phyloP scores from a whole-genome alignment of 2,113 vertebrate genomes.

The Actenoides lindsayi region DNA sequence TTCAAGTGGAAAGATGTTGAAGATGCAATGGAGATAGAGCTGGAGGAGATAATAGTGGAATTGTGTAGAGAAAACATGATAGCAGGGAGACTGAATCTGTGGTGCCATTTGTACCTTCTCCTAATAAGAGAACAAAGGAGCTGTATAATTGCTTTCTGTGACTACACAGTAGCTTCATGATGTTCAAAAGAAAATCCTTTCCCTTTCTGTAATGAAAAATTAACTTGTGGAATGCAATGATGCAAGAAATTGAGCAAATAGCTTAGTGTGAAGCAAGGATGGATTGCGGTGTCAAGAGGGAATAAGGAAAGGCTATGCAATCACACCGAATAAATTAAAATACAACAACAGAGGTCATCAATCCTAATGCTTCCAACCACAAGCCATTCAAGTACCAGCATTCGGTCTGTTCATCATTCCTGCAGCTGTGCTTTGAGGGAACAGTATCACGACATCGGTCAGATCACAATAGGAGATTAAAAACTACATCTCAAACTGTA shows the following conservation, averaged over 20 bases:
- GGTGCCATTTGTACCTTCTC: background rate
- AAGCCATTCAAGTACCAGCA: background rate
- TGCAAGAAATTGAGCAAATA: constrained; percentile 58
- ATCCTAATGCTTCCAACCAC: background rate
- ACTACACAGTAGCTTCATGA: background rate
- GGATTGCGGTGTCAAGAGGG: background rate
- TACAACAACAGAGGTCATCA: background rate
- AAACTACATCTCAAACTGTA: background rate
- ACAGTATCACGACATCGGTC: background rate
- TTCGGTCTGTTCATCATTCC: background rate
- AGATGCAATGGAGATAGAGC: background rate
- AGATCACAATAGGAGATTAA: background rate
- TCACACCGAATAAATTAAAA: background rate
- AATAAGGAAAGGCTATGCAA: background rate
- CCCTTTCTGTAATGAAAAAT: constrained; percentile 31
- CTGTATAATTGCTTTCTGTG: constrained; percentile 14
- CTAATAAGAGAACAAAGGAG: background rate
- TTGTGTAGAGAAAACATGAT: background rate
- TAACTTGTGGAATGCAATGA: constrained; percentile 17
- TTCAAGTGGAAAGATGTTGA: background rate
- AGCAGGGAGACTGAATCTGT: background rate
- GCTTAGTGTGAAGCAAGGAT: background rate
- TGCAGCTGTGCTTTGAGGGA: background rate
- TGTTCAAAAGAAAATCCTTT: constrained; percentile 12
- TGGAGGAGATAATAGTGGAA: background rate